A percentile compares a stretch with the other conserved stretches of the same genome.
phyloP scores from a whole-genome alignment of 1,140 invertebrate genomes.

The Formica selysi region DNA sequence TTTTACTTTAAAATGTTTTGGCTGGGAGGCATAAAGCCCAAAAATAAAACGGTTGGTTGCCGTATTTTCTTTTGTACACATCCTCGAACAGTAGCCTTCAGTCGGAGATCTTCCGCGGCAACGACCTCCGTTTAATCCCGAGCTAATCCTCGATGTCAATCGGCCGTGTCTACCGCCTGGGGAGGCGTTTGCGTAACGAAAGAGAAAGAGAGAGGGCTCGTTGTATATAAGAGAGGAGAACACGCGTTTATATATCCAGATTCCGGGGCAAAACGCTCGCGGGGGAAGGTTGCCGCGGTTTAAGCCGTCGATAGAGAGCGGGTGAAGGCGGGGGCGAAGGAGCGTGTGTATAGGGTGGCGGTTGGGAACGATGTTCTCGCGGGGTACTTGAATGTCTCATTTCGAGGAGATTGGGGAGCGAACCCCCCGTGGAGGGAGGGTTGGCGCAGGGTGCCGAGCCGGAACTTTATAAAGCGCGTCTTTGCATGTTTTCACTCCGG shows the following conservation, averaged over 20 bases:
- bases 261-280: constrained; percentile 28
- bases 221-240: background rate
- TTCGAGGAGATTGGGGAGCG: constrained; percentile 1
- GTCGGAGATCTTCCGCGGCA: constrained; percentile 18
- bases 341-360: constrained; percentile 26
- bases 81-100: background rate
- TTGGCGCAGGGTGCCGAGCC: constrained; percentile 3
- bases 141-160: constrained; percentile 54
- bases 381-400: constrained; percentile 58
- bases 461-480: constrained; percentile 60
- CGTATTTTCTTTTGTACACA: background rate
- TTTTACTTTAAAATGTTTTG: too few species aligned
- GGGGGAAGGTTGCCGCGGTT: background rate
- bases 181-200: background rate
- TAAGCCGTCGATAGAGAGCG: background rate
- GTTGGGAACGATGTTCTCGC: constrained; percentile 38
- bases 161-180: constrained; percentile 21
- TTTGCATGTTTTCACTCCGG: constrained; percentile 46
- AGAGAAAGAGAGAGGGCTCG: background rate
- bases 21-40: too few species aligned
- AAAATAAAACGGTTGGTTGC: too few species aligned
- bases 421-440: too few species aligned
- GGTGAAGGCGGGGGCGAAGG: background rate
- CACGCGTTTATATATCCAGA: constrained; percentile 28
- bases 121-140: constrained; percentile 37